A percentile compares a stretch with the other conserved stretches of the same genome.
Evolutionary conservation across 2,888 invertebrate species (phyloP).

Genomic region (Drosophila rellima): DNA sequence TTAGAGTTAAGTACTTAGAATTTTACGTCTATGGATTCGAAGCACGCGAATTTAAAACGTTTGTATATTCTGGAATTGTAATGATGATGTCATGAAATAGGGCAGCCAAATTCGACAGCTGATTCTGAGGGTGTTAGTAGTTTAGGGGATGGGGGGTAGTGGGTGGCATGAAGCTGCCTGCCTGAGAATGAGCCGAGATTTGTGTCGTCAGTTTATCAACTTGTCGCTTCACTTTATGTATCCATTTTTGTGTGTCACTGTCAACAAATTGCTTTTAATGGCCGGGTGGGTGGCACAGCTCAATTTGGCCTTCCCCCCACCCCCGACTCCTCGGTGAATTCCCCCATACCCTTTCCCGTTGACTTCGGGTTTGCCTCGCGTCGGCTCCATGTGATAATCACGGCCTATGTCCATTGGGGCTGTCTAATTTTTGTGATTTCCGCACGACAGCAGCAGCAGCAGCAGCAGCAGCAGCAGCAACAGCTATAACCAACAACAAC

Average conservation of each 20-base stretch:
- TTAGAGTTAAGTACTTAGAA: constrained; percentile 7
- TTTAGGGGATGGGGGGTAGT: background rate
- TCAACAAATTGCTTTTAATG: constrained; percentile 81
- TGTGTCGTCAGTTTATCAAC: constrained; percentile 57
- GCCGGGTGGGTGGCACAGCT: constrained; percentile 60
- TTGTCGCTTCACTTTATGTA: constrained; percentile 68
- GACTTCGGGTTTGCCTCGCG: constrained; percentile 14
- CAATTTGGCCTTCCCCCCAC: constrained; percentile 21
- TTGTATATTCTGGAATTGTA: constrained; percentile 9
- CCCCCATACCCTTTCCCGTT: background rate
- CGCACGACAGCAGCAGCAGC: constrained; percentile 51
- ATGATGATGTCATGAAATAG: constrained; percentile 49
- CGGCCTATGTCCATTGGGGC: constrained; percentile 60
- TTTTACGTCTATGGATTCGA: constrained; percentile 7
- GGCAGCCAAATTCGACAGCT: constrained; percentile 4
- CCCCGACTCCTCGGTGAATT: background rate
- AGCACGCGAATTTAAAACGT: constrained; percentile 25
- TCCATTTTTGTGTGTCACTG: constrained; percentile 80
- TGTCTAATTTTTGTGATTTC: constrained; percentile 72
- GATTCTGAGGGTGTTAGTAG: background rate
- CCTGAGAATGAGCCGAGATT: constrained; percentile 26
- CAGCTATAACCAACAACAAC: constrained; percentile 28
- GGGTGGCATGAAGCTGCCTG: background rate
- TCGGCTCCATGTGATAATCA: constrained; percentile 60
- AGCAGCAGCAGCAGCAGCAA: constrained; percentile 24